Conservation (phyloP, 2,797 vertebrate genomes). For the Buceros bicornis region DNA sequence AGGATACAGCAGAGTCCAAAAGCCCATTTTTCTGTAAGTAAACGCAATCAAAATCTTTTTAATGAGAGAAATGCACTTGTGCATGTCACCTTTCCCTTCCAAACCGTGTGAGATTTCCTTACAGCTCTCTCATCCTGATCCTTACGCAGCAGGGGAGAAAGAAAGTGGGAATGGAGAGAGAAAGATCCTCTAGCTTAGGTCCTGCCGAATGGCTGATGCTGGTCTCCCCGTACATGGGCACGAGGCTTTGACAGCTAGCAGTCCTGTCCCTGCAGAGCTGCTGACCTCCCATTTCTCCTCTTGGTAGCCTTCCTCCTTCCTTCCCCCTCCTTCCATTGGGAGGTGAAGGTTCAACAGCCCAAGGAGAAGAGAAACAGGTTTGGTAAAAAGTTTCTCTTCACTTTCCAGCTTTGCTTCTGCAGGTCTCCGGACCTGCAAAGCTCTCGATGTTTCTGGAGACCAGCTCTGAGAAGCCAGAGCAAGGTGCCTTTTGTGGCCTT, state of each 20-base stretch:
- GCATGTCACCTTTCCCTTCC: neutral
- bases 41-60: neutral
- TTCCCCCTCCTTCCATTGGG: neutral
- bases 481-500: neutral
- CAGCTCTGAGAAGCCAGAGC: neutral
- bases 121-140: neutral
- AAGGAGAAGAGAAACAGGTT: neutral
- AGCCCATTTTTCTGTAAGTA: neutral
- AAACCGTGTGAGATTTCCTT: neutral
- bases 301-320: neutral
- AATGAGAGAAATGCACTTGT: neutral
- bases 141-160: accelerated
- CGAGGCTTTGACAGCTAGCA: neutral
- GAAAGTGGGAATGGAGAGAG: neutral
- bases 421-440: neutral
- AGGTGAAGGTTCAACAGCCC: neutral
- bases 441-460: neutral
- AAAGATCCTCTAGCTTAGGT: neutral
- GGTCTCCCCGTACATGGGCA: neutral
- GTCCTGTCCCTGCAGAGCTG: neutral
- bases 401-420: neutral
- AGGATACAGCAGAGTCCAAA: neutral
- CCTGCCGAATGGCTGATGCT: neutral
- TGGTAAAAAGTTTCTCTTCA: neutral
- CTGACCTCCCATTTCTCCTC: neutral